These are phyloP conservation scores for Teleopsis dalmanni DNA, from an alignment of 1,140 invertebrate genomes.

Conservation along the genomic window DNA sequence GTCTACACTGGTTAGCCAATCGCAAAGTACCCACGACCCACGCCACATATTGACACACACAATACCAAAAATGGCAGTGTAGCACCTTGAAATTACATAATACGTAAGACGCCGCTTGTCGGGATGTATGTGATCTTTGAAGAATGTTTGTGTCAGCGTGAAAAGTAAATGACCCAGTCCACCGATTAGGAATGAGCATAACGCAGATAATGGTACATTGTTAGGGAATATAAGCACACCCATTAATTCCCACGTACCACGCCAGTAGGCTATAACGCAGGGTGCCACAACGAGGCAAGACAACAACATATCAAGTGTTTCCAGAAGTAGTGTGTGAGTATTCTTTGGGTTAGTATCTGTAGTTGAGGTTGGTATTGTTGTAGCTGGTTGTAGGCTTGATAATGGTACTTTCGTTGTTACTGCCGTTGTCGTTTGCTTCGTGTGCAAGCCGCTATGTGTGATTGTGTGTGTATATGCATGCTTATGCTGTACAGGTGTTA, in stretches of 20 bases:
- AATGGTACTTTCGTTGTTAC: too few relatives aligned
- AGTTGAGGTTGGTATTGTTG: background rate
- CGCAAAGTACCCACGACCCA: conserved; percentile 69
- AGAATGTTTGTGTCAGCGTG: conserved; percentile 56
- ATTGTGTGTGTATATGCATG: too few relatives aligned
- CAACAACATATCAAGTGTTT: conserved; percentile 61
- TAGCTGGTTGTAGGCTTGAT: background rate
- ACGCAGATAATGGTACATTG: conserved; percentile 51
- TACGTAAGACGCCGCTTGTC: conserved; percentile 60
- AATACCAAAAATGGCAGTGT: conserved; percentile 66
- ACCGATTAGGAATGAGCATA: conserved; percentile 61
- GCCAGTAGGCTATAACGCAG: conserved; percentile 75
- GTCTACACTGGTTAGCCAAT: conserved; percentile 59
- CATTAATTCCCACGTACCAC: conserved; percentile 75
- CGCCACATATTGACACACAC: conserved; percentile 79
- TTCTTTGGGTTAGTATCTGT: conserved; percentile 9
- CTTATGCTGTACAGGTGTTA: too few relatives aligned
- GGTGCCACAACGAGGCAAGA: conserved; percentile 66
- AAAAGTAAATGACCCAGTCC: conserved; percentile 60
- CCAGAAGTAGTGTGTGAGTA: conserved; percentile 51
- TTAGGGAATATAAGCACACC: conserved; percentile 61
- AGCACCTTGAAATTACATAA: conserved; percentile 63
- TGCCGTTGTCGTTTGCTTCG: too few relatives aligned
- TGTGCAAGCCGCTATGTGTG: too few relatives aligned
- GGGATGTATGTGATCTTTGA: conserved; percentile 56